These are phyloP conservation scores for Xestia c-nigrum DNA, from an alignment of 2,888 invertebrate genomes.

Conservation along the genomic window DNA sequence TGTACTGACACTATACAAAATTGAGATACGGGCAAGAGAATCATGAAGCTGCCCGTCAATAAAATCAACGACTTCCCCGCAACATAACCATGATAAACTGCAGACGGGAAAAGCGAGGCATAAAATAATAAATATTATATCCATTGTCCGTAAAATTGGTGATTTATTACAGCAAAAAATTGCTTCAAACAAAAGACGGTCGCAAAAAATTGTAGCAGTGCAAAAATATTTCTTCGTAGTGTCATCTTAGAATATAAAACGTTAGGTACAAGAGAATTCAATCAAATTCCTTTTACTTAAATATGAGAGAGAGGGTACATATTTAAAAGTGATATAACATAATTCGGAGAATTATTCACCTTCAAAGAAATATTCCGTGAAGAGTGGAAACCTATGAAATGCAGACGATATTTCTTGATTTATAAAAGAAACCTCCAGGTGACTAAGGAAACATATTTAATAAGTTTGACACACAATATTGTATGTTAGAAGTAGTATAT, in stretches of 20 bases:
- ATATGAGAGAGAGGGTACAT: constrained; percentile 8
- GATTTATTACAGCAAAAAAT: constrained; percentile 45
- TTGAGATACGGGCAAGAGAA: not conserved
- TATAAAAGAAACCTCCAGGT: not conserved
- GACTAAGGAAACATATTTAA: not conserved
- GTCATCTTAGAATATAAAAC: not conserved
- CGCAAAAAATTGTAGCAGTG: not conserved
- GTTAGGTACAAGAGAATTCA: constrained; percentile 26
- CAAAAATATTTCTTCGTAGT: constrained; percentile 1
- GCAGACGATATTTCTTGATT: constrained; percentile 26
- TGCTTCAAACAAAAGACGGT: not conserved
- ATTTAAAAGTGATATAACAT: not conserved
- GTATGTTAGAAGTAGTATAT: not conserved
- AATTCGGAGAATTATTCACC: constrained; percentile 1
- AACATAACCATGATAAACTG: constrained; percentile 11
- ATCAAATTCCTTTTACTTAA: constrained; percentile 19
- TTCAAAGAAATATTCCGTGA: not conserved
- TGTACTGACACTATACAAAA: not conserved
- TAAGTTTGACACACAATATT: not conserved
- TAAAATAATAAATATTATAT: constrained; percentile 20
- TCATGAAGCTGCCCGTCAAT: not conserved
- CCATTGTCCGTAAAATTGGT: constrained; percentile 7
- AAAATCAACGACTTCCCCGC: not conserved
- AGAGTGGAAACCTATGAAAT: constrained; percentile 26
- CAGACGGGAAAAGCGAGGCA: constrained; percentile 1